Base-by-base conservation (phyloP, 2,888 invertebrate genomes). In the Oligia strigilis region DNA sequence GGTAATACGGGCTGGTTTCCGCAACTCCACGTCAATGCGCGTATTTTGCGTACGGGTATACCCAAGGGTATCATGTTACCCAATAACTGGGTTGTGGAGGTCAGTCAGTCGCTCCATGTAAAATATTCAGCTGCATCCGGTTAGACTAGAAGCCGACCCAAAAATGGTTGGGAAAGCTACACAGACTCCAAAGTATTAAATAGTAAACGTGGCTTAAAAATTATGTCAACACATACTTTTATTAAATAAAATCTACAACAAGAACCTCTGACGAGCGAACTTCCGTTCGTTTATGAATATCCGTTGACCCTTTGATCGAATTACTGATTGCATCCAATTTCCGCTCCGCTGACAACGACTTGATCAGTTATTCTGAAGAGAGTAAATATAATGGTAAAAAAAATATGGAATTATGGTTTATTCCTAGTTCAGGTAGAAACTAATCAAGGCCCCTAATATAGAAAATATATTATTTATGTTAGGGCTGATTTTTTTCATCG, bases 211-310 rank as follows among this genome's bases (percentile, higher is more conserved):
- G 17, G 4, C 29, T 62, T 62, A 6, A 29, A 29, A 64, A 1
- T 29, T 17, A 29, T 3, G 29, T 17, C 64, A 17, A 58, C 64
- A 64, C 17, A 29, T 29, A 29, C 14, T 62, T 62, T 29, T 29
- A 62, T 62, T 8, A 62, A 62, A 36, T 64, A 64, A 64, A 64
- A 29, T 73, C 29, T 36, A 29, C 62, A 62, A 72, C 64, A 64
- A 36, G 13, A 70, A 17, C 23, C 70, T 17, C 29, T 46, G 29
- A 75, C 23, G 43, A 58, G 17, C 29, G 4, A 17, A 36, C 17
- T 17, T 72, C 72, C 71, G 36, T 3, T 62, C 60, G 46, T 49
- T n/a, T 49, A 13, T n/a, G 36, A 60, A 23, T 13, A 75, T 76
- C 72, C 72, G 75, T 49, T n/a, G 46, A 3, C 8, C n/a, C 17